Conservation (phyloP, 2,888 invertebrate genomes). For the Antheraea assamensis region DNA sequence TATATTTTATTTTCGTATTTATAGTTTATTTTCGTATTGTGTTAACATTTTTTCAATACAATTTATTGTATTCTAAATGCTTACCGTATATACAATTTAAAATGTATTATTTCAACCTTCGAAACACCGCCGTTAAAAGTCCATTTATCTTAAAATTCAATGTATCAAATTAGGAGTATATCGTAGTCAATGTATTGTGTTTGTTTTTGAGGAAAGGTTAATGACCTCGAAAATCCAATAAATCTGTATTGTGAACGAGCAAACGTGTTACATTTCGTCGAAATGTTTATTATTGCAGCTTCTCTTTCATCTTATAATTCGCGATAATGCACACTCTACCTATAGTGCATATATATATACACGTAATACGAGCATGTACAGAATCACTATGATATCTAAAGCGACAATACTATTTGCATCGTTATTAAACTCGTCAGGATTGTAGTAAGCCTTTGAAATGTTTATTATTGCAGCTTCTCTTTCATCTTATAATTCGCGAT, state of each 20-base stretch:
- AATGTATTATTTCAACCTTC: neutral
- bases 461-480: constrained; percentile 56
- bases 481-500: constrained; percentile 61
- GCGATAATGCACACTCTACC: constrained; percentile 65
- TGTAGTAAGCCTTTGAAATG: constrained; percentile 75
- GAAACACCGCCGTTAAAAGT: neutral
- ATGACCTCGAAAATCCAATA: neutral
- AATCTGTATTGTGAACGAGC: constrained; percentile 1
- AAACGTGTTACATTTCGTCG: constrained; percentile 16
- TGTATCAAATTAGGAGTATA: neutral
- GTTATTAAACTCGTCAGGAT: constrained; percentile 61
- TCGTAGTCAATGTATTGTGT: neutral
- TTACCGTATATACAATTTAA: neutral
- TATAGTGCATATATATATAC: constrained; percentile 20
- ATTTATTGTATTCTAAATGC: neutral
- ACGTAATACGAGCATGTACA: constrained; percentile 53
- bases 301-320: constrained; percentile 56
- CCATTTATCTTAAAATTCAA: neutral
- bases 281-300: constrained; percentile 44
- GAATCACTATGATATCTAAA: constrained; percentile 48
- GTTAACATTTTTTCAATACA: neutral
- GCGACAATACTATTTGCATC: constrained; percentile 55
- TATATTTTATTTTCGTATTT: neutral
- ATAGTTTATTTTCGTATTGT: neutral
- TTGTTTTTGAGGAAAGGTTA: constrained; percentile 7